Percentiles rank a stretch among this genome's conserved stretches.
phyloP scores from a whole-genome alignment of 92 coral and sea anemone genomes.

The Parazoanthus atlanticus region DNA sequence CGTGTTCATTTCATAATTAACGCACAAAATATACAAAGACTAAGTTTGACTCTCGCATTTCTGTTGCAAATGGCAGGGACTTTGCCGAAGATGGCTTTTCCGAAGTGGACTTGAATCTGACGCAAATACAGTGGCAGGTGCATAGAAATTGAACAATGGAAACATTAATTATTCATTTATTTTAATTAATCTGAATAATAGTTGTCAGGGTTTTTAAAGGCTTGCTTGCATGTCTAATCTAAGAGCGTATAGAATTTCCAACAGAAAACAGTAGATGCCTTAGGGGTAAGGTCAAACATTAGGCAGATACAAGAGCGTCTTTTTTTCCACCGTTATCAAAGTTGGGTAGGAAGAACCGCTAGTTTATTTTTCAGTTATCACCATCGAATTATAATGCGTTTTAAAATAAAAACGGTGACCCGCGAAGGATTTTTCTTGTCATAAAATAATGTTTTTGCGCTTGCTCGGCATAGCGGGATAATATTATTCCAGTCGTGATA shows the following conservation, averaged over 20 bases:
- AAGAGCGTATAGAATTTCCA: slow-evolving; percentile 3
- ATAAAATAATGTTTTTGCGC: background rate
- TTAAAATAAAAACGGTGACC: background rate
- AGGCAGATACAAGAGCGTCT: background rate
- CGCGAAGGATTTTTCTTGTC: background rate
- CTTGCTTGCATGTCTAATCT: slow-evolving; percentile 11
- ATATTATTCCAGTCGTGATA: slow-evolving; percentile 1
- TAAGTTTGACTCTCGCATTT: slow-evolving; percentile 2
- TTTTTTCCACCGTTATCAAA: background rate
- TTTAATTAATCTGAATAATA: slow-evolving; percentile 3
- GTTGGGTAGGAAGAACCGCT: background rate
- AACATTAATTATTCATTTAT: slow-evolving; percentile 27
- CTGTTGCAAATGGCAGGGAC: background rate
- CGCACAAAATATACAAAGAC: background rate
- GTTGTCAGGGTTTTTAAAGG: slow-evolving; percentile 2
- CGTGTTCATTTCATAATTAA: background rate
- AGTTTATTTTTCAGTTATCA: too few relatives aligned
- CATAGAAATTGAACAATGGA: background rate
- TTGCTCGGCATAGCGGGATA: background rate
- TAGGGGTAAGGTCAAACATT: background rate
- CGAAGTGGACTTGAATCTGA: slow-evolving; percentile 13
- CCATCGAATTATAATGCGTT: background rate
- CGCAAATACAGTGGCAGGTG: slow-evolving; percentile 17
- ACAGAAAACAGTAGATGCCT: background rate
- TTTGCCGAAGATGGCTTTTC: slow-evolving; percentile 11